Conservation (phyloP, 2,113 vertebrate species). For the Physeter macrocephalus region DNA sequence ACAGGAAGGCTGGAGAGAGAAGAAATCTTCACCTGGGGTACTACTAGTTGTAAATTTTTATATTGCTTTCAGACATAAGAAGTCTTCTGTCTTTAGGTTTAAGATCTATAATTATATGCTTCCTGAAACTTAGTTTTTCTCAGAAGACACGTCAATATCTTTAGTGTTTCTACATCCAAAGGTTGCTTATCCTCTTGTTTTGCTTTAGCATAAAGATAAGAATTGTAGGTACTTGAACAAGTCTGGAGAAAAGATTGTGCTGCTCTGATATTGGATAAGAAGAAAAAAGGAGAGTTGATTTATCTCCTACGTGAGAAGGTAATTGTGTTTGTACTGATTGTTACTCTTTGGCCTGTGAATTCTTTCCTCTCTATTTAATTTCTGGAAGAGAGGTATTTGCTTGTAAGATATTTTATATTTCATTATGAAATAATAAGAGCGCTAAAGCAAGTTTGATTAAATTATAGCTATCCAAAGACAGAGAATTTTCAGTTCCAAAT, state of each 20-base stretch:
- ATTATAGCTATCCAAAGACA: conserved; percentile 49
- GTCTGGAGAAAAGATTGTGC: background rate
- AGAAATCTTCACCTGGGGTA: background rate
- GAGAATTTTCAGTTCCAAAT: conserved; percentile 51
- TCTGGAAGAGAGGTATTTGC: conserved; percentile 44
- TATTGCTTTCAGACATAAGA: background rate
- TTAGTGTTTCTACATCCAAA: background rate
- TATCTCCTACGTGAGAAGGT: background rate
- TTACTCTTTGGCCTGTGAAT: conserved; percentile 33
- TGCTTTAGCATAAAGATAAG: background rate
- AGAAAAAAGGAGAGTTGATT: background rate
- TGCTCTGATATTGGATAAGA: background rate
- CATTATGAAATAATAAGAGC: conserved; percentile 66
- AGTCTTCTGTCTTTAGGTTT: background rate
- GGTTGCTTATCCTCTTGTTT: background rate
- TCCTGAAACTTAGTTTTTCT: background rate
- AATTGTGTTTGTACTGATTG: conserved; percentile 34
- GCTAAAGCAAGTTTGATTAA: conserved; percentile 55
- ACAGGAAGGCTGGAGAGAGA: background rate
- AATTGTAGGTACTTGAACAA: background rate
- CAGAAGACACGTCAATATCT: background rate
- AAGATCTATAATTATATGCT: background rate
- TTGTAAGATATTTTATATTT: conserved; percentile 51
- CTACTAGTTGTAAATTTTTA: background rate
- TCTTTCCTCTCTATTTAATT: conserved; percentile 45